Percentiles rank a stretch among this genome's conserved stretches.
phyloP scores from a whole-genome alignment of 2,113 vertebrate genomes.

The Laterallus jamaicensis region DNA sequence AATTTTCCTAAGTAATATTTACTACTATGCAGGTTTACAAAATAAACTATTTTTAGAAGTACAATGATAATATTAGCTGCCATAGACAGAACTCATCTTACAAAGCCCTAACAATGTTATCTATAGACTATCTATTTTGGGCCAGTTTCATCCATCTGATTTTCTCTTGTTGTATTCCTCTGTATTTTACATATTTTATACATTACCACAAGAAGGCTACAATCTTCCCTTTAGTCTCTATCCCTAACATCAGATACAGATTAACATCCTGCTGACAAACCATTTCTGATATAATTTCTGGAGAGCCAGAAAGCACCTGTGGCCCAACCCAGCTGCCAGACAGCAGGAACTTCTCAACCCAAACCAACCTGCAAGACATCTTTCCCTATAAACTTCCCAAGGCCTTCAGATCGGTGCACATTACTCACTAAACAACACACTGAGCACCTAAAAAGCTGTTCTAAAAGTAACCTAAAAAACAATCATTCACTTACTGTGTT shows the following conservation, averaged over 20 bases:
- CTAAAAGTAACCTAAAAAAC: background rate
- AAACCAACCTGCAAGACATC: background rate
- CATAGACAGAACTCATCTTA: background rate
- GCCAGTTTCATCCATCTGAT: background rate
- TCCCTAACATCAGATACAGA: background rate
- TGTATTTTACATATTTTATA: background rate
- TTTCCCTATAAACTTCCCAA: background rate
- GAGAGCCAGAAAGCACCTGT: background rate
- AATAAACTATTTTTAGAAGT: background rate
- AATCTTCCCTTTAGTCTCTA: background rate
- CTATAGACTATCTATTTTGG: background rate
- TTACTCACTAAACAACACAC: accelerated
- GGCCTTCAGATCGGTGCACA: background rate
- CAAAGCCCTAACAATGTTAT: background rate
- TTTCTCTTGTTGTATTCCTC: background rate
- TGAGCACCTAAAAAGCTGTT: background rate
- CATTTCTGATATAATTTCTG: background rate
- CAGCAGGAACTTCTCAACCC: background rate
- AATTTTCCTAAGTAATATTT: background rate
- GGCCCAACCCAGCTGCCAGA: background rate
- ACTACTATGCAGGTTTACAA: background rate
- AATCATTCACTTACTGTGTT: slow-evolving; percentile 86
- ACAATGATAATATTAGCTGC: background rate
- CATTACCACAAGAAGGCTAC: background rate
- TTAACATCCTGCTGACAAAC: background rate